These are phyloP conservation scores for Notamacropus eugenii DNA, from an alignment of 2,797 vertebrate genomes.

Conservation along the genomic window DNA sequence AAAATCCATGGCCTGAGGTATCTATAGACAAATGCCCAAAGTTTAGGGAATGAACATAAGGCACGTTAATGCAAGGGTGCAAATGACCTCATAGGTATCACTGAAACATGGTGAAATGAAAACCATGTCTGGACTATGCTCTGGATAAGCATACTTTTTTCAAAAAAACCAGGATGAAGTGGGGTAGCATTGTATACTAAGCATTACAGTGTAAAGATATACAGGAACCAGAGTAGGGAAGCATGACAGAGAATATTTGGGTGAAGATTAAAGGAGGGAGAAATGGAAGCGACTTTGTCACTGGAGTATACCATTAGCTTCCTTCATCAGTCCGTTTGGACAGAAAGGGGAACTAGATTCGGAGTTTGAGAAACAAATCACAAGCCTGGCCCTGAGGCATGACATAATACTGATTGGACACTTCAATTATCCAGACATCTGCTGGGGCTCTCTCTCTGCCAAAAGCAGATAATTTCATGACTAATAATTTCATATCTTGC, in stretches of 20 bases:
- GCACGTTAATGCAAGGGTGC: neutral
- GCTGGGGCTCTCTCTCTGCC: neutral
- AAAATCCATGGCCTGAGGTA: too few relatives aligned
- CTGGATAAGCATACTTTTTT: neutral
- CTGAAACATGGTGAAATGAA: neutral
- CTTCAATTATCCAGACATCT: neutral
- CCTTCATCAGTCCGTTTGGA: neutral
- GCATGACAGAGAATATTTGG: neutral
- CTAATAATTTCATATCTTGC: neutral
- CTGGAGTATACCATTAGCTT: neutral
- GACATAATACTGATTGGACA: neutral
- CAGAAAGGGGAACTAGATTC: neutral
- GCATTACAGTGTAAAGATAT: neutral
- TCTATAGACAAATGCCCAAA: neutral
- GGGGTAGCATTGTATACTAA: neutral
- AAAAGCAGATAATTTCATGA: neutral
- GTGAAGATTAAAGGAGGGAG: neutral
- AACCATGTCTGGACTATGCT: neutral
- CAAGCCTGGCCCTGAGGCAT: neutral
- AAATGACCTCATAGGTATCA: neutral
- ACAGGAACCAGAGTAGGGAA: neutral
- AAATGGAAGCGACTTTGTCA: neutral
- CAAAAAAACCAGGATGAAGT: neutral
- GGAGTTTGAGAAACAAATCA: neutral
- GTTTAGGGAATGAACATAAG: neutral